Evolutionary conservation across 2,888 invertebrate genomes (phyloP).

Genomic region (Mongoloraphidia duomilia): DNA sequence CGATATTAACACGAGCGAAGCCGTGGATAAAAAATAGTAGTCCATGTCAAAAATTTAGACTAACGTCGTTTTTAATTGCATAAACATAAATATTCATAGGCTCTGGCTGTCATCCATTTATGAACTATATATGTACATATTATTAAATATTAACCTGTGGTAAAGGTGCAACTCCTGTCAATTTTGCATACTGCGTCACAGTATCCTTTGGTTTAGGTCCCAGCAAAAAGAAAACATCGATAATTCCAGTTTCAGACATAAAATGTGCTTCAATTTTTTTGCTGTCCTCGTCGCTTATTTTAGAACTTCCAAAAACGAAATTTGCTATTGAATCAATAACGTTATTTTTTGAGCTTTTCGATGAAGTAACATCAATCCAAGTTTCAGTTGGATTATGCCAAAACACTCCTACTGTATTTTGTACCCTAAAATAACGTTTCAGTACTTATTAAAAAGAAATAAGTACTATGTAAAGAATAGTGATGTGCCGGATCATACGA

Average conservation of each 20-base stretch:
- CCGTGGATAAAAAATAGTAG: too few species aligned
- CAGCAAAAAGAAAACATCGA: constrained; percentile 84
- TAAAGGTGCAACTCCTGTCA: constrained; percentile 79
- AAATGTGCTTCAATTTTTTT: constrained; percentile 62
- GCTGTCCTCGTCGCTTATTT: constrained; percentile 23
- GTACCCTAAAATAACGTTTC: constrained; percentile 28
- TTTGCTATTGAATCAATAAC: constrained; percentile 78
- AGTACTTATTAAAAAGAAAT: too few species aligned
- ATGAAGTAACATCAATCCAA: constrained; percentile 81
- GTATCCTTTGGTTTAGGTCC: constrained; percentile 78
- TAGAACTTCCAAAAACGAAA: constrained; percentile 56
- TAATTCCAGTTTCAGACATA: constrained; percentile 92
- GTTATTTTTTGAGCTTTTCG: constrained; percentile 49
- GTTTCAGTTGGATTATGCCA: constrained; percentile 99
- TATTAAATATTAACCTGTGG: constrained; percentile 58
- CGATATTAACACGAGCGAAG: too few species aligned
- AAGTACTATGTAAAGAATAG: too few species aligned
- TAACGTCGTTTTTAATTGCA: too few species aligned
- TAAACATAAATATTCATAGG: too few species aligned
- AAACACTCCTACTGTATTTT: constrained; percentile 75
- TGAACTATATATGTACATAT: too few species aligned
- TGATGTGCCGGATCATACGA: too few species aligned
- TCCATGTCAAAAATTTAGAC: too few species aligned
- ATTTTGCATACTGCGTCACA: constrained; percentile 70
- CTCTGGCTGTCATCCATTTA: too few species aligned